Evolutionary conservation across 2,888 invertebrate genomes (phyloP), one percentile per base, ranked within the genome.

Genomic region (Acanthosepion pharaonis): DNA sequence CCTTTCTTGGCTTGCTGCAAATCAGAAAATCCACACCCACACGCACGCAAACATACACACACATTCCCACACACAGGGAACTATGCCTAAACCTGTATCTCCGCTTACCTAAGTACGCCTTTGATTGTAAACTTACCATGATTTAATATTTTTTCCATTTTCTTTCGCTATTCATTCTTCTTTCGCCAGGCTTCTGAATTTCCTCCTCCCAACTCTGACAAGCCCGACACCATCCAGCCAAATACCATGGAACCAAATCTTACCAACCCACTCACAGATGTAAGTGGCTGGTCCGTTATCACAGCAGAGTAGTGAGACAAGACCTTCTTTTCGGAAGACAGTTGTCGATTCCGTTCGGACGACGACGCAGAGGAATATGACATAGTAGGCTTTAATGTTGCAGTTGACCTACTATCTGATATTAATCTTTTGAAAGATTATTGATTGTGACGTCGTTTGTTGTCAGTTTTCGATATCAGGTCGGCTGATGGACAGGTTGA

Each of bases 391-490:
- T 78, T 78, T 78, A 78, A 78, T 78, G 28, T n/a, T 78, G 78
- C 78, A 78, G 28, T 78, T 78, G 78, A 78, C 78, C 78, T 28
- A 78, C 78, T n/a, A 78, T n/a, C 78, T 9, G 78, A 28, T 78
- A n/a, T 28, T 78, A 78, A 78, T 78, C 78, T 9, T 78, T 28
- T 78, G 78, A 78, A 78, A 78, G 78, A 78, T 78, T n/a, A 78
- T 78, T 78, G 78, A 78, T 78, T 78, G n/a, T 78, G n/a, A n/a
- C 78, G 78, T 78, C n/a, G 78, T 78, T 78, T 78, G n/a, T n/a
- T 78, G 78, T 78, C 78, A 28, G 78, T n/a, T 28, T 28, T 78
- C n/a, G 28, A 78, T n/a, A 78, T 78, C 28, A 78, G n/a, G 78
- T n/a, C n/a, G 8, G 28, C n/a, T 78, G 78, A 78, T 78, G 78